phyloP scores from a whole-genome alignment of 2,797 vertebrate species.

The Periparus ater region DNA sequence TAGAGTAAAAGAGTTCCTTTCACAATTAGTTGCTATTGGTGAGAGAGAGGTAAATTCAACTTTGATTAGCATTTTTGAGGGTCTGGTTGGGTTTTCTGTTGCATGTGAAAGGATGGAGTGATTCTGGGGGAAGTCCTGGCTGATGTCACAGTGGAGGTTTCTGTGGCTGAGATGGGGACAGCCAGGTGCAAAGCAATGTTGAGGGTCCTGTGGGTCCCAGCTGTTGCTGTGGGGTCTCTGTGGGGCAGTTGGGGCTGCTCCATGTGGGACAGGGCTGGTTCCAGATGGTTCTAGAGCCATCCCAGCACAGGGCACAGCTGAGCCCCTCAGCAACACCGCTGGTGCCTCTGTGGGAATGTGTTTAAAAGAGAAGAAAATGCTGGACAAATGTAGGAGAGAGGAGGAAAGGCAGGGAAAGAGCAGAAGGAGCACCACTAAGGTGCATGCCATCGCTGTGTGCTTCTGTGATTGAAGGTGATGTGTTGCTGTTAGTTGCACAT shows the following conservation, averaged over 20 bases:
- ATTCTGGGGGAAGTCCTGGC: background rate
- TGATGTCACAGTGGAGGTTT: accelerated
- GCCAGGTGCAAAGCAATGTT: accelerated
- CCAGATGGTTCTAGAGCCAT: background rate
- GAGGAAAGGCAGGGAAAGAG: background rate
- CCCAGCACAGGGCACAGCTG: background rate
- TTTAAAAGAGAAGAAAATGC: background rate
- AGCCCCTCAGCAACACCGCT: accelerated
- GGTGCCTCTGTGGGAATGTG: background rate
- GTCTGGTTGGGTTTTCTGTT: background rate
- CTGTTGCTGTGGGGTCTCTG: background rate
- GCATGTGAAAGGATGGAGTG: background rate
- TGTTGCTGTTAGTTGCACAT: background rate
- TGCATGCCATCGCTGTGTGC: no score
- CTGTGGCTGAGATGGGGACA: accelerated
- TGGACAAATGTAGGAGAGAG: background rate
- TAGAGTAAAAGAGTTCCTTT: background rate
- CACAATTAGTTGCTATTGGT: background rate
- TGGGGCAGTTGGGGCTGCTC: accelerated
- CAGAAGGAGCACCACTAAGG: accelerated
- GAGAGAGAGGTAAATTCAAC: background rate
- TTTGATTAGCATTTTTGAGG: background rate
- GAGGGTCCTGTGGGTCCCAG: background rate
- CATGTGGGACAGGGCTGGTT: background rate
- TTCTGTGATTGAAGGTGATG: background rate